phyloP scores from a whole-genome alignment of 2,888 invertebrate genomes.

The Pimpla rufipes region DNA sequence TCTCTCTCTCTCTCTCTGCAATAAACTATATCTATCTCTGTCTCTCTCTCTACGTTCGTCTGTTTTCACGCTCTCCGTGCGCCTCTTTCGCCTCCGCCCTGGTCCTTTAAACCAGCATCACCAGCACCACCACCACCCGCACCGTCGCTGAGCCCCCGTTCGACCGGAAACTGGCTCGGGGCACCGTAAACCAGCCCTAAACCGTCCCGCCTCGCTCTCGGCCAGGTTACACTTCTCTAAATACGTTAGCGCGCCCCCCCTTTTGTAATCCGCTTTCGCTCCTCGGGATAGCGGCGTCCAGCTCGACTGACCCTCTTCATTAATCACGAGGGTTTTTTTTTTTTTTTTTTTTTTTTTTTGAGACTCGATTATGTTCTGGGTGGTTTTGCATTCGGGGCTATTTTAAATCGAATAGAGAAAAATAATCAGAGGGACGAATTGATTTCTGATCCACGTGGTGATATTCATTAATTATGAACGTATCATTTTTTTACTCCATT shows the following conservation, averaged over 20 bases:
- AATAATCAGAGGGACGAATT: no score
- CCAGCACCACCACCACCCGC: conserved; percentile 9
- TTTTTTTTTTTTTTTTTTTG: no score
- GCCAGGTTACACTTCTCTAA: conserved; percentile 57
- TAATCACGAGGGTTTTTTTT: background rate
- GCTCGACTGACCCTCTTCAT: background rate
- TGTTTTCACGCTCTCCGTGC: conserved; percentile 26
- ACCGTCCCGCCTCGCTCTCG: conserved; percentile 19
- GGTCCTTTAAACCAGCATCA: conserved; percentile 29
- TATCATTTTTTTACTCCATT: no score
- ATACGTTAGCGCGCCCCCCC: conserved; percentile 62
- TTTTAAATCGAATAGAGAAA: no score
- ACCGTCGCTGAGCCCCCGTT: conserved; percentile 19
- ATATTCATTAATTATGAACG: no score
- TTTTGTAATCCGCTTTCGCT: conserved; percentile 56
- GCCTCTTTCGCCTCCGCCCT: conserved; percentile 31
- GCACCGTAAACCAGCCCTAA: conserved; percentile 51
- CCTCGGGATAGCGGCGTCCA: background rate
- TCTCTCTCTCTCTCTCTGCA: background rate
- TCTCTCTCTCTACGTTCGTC: conserved; percentile 15
- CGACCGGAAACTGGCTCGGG: conserved; percentile 43
- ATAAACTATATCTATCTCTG: no score
- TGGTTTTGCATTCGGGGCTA: no score
- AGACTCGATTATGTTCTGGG: no score
- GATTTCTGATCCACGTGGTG: no score